Percentiles rank a stretch among this genome's conserved stretches.
Conservation (phyloP, 2,113 vertebrate genomes). For the Rallus limicola region DNA sequence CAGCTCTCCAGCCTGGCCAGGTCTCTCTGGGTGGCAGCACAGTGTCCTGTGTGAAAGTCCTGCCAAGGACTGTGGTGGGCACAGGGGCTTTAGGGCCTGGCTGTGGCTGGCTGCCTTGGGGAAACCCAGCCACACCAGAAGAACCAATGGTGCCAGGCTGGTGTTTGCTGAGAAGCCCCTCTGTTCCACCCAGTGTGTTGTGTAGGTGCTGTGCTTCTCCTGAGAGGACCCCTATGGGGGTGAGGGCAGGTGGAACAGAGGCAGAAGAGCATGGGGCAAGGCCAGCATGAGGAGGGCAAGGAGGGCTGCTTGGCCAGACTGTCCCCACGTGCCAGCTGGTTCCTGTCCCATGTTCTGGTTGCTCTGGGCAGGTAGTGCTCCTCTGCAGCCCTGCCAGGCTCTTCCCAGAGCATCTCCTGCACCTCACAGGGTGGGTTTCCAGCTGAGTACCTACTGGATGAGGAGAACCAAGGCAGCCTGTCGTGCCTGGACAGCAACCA, state of each 20-base stretch:
- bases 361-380: not conserved
- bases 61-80: not conserved
- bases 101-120: not conserved
- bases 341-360: not conserved
- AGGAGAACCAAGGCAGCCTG: slow-evolving; percentile 82
- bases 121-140: not conserved
- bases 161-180: not conserved
- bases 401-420: not conserved
- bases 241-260: not conserved
- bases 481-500: slow-evolving; percentile 94
- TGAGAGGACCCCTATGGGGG: not conserved
- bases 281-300: not conserved
- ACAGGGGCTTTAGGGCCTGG: not conserved
- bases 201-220: not conserved
- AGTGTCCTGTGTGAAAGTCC: no score
- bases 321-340: fast-evolving
- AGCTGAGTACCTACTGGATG: slow-evolving; percentile 86
- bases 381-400: not conserved
- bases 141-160: not conserved
- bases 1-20: no score
- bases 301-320: not conserved
- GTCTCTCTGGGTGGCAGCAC: no score
- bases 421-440: slow-evolving; percentile 84
- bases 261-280: not conserved
- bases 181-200: not conserved